Base-by-base conservation (phyloP, 2,797 vertebrate genomes). In the Gymnodraco acuticeps region DNA sequence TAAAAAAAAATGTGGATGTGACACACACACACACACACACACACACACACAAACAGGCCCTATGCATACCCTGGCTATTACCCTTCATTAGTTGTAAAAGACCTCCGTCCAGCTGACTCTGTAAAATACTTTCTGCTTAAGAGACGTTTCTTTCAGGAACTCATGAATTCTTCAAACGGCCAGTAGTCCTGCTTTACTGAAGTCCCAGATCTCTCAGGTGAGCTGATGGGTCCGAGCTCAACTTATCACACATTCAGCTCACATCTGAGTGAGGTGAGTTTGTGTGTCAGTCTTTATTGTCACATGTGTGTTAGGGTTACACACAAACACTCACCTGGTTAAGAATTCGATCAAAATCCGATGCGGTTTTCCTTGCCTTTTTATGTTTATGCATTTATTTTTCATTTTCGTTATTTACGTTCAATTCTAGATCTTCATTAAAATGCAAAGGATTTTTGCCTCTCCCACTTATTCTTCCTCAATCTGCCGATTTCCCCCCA, bases 401-500 rank as follows among this genome's bases (percentile, higher is more conserved):
- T 78, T 84, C 3, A 45, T 20, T 72, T 70, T 71, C 68, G 85
- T 91, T 91, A 85, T 93, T 92, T 89, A 88, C 81, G 70, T 89
- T 87, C 85, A 80, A 83, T 87, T 88, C 86, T 80, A 86, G 82
- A 81, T 89, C 92, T 91, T 92, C 89, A 94, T 94, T 94, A 92
- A 94, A 95, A 94, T 94, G 93, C 93, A 93, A 94, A 92, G 83
- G 80, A 62, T 83, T 90, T 87, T 80, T 63, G 62, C 59, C 48
- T 64, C 77, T 74, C 70, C 80, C 62, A 46, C 73, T 80, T 82
- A 73, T 83, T 80, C 51, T 54, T 76, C 62, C 71, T 78, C 81
- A 85, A 86, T 85, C 89, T 92, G 69, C 80, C 86, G 83, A 87
- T 83, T 87, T 80, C 68, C 83, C 83, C 87, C 77, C 58, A 38